Base-by-base conservation (phyloP, 2,113 vertebrate genomes). In the Calidris pygmaea region DNA sequence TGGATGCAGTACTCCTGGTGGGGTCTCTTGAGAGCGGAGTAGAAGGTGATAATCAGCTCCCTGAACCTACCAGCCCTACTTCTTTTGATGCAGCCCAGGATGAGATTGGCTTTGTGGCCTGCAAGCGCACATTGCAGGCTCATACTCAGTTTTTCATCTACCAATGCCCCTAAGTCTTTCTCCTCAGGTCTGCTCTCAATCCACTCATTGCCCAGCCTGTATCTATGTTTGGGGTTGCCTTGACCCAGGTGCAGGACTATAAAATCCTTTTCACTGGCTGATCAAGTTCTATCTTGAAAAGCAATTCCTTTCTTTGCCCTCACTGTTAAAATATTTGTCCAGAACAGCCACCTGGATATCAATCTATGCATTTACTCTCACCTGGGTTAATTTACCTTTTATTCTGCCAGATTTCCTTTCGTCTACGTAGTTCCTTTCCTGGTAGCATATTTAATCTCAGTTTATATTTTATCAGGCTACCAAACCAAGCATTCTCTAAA, bases 321-420 rank as follows among this genome's bases (percentile, higher is more conserved):
- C 29, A 58, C 35, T 72, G 23, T 81, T 87, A 93, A 89, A 92
- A 85, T 75, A 86, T 74, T 89, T 92, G 43, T 78, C 65, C 50
- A 81, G 73, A 89, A 72, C 65, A 75, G 21, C 43, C 81, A 89
- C 37, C 47, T 84, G 84, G 37, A 43, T 83, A 74, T 71, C 41
- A 86, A 3, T 39, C 41, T n/a, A 37, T 3, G 1, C 29, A 55
- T 84, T 84, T 86, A 77, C 20, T 86, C 43, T 90, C 83, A 95
- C 60, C 52, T 56, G 37, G 26, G 6, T 89, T 71, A 92, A 85
- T 68, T 45, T 30, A 89, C 34, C 27, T 27, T 12, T 17, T 71
- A 50, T 78, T 92, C 68, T 87, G 86, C 70, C 89, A 87, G 37
- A 95, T 92, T 95, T 93, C 39, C 62, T 89, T 84, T 30, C 45